These are phyloP conservation scores for Corbicula japonica DNA, from an alignment of 2,888 invertebrate genomes.

Conservation along the genomic window DNA sequence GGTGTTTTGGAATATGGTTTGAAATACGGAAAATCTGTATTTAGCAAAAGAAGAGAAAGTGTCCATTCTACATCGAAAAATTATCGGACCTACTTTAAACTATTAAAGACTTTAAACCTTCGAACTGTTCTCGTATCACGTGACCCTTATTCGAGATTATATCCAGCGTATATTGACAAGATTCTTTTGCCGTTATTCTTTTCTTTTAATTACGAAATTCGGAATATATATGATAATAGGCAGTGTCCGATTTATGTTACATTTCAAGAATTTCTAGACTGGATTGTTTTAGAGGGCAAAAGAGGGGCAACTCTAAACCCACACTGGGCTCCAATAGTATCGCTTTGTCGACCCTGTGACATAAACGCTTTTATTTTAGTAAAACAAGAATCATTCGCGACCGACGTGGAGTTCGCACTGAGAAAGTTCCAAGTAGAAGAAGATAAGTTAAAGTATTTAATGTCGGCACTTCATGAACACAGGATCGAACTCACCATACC, in stretches of 20 bases:
- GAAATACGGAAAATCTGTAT: background rate
- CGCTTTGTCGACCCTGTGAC: constrained; percentile 39
- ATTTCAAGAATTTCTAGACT: constrained; percentile 44
- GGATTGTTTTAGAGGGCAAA: background rate
- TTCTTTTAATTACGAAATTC: background rate
- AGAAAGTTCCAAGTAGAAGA: background rate
- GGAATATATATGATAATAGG: too few species aligned
- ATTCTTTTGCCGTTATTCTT: constrained; percentile 2
- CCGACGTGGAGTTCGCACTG: constrained; percentile 38
- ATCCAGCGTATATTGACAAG: constrained; percentile 49
- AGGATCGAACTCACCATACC: constrained; percentile 26
- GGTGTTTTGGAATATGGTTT: constrained; percentile 9
- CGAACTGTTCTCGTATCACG: constrained; percentile 44
- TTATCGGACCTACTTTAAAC: background rate
- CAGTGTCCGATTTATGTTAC: constrained; percentile 11
- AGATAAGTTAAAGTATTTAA: background rate
- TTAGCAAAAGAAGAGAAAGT: constrained; percentile 3
- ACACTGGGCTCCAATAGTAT: constrained; percentile 45
- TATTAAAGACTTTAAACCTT: background rate
- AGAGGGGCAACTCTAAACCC: constrained; percentile 1
- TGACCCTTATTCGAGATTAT: constrained; percentile 48
- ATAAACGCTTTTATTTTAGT: constrained; percentile 30
- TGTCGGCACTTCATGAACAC: constrained; percentile 18
- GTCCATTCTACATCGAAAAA: background rate
- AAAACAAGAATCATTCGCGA: constrained; percentile 46